Evolutionary conservation across 2,113 vertebrate species (phyloP).

Genomic region (Sinocyclocheilus rhinocerous): DNA sequence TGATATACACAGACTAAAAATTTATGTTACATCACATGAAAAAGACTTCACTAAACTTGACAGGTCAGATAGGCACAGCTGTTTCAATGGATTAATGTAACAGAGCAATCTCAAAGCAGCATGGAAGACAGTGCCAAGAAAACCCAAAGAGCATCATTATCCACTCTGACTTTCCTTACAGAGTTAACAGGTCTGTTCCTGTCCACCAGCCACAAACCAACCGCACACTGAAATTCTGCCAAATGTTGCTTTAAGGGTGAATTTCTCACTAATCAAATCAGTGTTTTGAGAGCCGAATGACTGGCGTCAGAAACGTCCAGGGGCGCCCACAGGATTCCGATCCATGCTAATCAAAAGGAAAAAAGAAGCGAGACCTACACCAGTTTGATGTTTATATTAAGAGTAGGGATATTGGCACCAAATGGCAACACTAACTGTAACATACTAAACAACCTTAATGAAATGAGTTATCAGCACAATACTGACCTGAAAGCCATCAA

Average conservation of each 20-base stretch:
- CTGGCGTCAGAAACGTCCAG: slow-evolving; percentile 47
- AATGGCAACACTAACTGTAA: neutral
- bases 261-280: slow-evolving; percentile 45
- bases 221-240: slow-evolving; percentile 46
- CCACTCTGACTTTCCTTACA: slow-evolving; percentile 48
- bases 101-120: neutral
- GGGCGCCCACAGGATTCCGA: slow-evolving; percentile 20
- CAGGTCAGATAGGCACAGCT: neutral
- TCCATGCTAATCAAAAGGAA: neutral
- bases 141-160: slow-evolving; percentile 37
- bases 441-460: neutral
- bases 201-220: slow-evolving; percentile 47
- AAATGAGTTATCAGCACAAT: neutral
- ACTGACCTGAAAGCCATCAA: neutral
- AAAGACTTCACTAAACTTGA: neutral
- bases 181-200: slow-evolving; percentile 51
- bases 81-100: neutral
- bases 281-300: slow-evolving; percentile 42
- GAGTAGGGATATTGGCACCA: neutral
- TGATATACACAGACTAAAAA: neutral
- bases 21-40: neutral
- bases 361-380: neutral
- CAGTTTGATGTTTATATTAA: neutral
- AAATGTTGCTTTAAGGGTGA: slow-evolving; percentile 56
- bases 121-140: slow-evolving; percentile 47